These are phyloP conservation scores for Psittacula cyanocephala DNA, from an alignment of 2,113 vertebrate species.

Conservation along the genomic window DNA sequence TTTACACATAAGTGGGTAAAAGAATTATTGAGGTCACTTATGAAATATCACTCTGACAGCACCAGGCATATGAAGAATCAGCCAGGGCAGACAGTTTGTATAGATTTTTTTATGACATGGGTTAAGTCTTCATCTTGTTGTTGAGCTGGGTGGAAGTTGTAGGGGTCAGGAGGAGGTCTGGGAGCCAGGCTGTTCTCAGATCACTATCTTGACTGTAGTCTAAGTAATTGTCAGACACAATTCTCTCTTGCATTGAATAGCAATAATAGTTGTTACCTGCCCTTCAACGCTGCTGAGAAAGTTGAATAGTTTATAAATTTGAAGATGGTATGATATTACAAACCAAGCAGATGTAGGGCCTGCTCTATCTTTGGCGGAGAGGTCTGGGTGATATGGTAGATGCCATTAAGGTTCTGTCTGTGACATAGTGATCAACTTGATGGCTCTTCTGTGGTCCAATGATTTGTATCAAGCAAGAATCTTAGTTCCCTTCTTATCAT, in stretches of 20 bases:
- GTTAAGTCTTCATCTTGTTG: neutral
- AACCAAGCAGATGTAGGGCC: neutral
- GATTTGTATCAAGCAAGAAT: neutral
- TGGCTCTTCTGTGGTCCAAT: neutral
- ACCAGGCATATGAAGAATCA: neutral
- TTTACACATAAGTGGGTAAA: neutral
- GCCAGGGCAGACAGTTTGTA: neutral
- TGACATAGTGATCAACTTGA: neutral
- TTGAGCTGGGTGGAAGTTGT: neutral
- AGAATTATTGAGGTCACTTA: neutral
- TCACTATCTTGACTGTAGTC: neutral
- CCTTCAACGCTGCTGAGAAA: constrained; percentile 19
- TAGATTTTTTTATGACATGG: neutral
- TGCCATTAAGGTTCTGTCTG: neutral
- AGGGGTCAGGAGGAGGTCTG: neutral
- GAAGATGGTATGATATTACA: neutral
- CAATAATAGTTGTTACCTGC: neutral
- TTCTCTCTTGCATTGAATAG: neutral
- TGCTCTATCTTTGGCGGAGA: neutral
- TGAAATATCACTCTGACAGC: neutral
- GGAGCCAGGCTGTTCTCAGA: neutral
- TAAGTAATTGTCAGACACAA: neutral
- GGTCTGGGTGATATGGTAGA: neutral
- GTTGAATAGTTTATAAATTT: constrained; percentile 12
- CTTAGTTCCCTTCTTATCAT: neutral